A percentile compares a stretch with the other conserved stretches of the same genome.
Conservation (phyloP, 1,140 invertebrate species). For the Trichoplusia ni region DNA sequence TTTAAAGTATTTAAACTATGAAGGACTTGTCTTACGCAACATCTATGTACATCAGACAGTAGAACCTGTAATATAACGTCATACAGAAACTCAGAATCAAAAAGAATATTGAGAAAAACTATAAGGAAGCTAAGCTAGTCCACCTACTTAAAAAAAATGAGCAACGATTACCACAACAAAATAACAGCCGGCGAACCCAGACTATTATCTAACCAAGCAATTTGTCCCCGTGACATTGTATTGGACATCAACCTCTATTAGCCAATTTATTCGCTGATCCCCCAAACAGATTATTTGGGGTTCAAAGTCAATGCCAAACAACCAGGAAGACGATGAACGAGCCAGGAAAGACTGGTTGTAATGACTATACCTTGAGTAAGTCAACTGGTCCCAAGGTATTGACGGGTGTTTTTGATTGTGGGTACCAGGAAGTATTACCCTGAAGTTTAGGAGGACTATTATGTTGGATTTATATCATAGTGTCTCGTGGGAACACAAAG, state of each 20-base stretch:
- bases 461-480: too few species aligned
- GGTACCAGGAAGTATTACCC: too few species aligned
- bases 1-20: neutral
- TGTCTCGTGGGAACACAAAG: too few species aligned
- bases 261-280: conserved; percentile 15
- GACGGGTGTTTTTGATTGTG: too few species aligned
- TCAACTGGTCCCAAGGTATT: too few species aligned
- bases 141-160: neutral
- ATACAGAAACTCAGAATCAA: too few species aligned
- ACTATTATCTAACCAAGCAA: conserved; percentile 8
- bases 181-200: neutral
- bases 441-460: too few species aligned
- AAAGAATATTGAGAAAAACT: too few species aligned
- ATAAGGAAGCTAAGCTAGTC: too few species aligned
- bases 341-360: neutral
- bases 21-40: neutral
- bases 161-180: neutral
- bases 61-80: too few species aligned
- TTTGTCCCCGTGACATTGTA: conserved; percentile 26
- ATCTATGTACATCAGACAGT: neutral
- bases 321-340: neutral
- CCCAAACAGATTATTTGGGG: neutral
- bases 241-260: conserved; percentile 20
- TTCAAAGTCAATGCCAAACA: conserved; percentile 28
- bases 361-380: neutral